A percentile compares a stretch with the other conserved stretches of the same genome.
Conservation (phyloP, 2,888 invertebrate species). For the Mythimna lalbum region DNA sequence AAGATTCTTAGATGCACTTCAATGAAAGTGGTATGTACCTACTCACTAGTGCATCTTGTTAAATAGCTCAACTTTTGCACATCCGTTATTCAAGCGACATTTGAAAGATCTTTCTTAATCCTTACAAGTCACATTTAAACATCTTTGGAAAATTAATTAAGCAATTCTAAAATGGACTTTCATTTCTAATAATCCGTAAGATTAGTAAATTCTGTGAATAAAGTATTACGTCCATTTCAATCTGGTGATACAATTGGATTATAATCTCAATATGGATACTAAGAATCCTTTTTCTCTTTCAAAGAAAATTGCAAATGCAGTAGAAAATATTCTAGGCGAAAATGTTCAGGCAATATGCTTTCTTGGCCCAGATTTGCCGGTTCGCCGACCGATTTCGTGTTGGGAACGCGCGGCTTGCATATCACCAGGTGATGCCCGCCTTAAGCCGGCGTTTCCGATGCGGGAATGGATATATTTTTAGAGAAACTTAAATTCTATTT, state of each 20-base stretch:
- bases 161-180: not conserved
- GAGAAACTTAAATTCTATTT: constrained; percentile 82
- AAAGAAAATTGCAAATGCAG: constrained; percentile 62
- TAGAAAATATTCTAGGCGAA: constrained; percentile 70
- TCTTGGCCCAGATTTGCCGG: constrained; percentile 87
- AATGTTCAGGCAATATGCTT: constrained; percentile 79
- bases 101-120: not conserved
- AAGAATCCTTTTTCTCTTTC: no score
- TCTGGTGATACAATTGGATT: constrained; percentile 37
- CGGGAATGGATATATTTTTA: constrained; percentile 80
- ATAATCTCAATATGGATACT: constrained; percentile 23
- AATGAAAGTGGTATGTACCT: constrained; percentile 31
- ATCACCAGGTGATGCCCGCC: constrained; percentile 83
- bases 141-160: constrained; percentile 5
- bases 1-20: constrained; percentile 46
- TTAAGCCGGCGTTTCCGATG: constrained; percentile 78
- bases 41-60: constrained; percentile 11
- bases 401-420: constrained; percentile 76
- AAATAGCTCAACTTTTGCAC: not conserved
- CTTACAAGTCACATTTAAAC: not conserved
- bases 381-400: constrained; percentile 87
- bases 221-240: constrained; percentile 16
- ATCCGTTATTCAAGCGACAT: not conserved
- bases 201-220: constrained; percentile 4
- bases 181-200: constrained; percentile 3